Base-by-base conservation (phyloP, 2,113 vertebrate genomes). In the Bagarius yarrelli region DNA sequence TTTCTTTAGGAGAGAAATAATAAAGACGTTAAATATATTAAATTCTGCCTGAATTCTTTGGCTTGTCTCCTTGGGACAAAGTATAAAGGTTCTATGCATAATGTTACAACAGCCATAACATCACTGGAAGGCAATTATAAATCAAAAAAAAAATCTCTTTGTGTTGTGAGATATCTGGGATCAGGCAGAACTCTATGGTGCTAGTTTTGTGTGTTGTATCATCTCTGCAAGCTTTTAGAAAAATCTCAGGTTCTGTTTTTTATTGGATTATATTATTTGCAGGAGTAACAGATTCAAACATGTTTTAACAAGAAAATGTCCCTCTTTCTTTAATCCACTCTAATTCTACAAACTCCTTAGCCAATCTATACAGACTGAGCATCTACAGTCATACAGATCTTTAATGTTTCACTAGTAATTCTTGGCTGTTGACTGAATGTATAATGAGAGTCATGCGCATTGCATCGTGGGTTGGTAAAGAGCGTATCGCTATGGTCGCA, bases 351-450 rank as follows among this genome's bases (percentile, higher is more conserved):
- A 63, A 63, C 76, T 60, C 61, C 40, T 77, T 67, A 34, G 79
- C 78, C 78, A 59, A n/a, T 80, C 64, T 13, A 30, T 56, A 52
- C 30, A 55, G 64, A 69, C 40, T 55, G 36, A 84, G 71, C 23
- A 55, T 59, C 83, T 55, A 77, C 64, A 77, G 53, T 73, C 76
- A 78, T 69, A 78, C 74, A 70, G 47, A 78, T 81, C 52, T 74
- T 78, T 83, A 72, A 60, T 44, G 57, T 69, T 75, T 83, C 23
- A 57, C 69, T 87, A 60, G 79, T 76, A 84, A 82, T 81, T 85
- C 82, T 87, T 87, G 85, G 86, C 86, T 86, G 76, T 86, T 87
- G 85, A 87, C 86, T 86, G 79, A 78, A 81, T 77, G 81, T 81
- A 83, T 52, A 79, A 83, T 27, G 81, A 87, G 76, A 75, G 76